These are phyloP conservation scores for Delichon dasypus DNA, from an alignment of 2,797 vertebrate species.

Conservation along the genomic window DNA sequence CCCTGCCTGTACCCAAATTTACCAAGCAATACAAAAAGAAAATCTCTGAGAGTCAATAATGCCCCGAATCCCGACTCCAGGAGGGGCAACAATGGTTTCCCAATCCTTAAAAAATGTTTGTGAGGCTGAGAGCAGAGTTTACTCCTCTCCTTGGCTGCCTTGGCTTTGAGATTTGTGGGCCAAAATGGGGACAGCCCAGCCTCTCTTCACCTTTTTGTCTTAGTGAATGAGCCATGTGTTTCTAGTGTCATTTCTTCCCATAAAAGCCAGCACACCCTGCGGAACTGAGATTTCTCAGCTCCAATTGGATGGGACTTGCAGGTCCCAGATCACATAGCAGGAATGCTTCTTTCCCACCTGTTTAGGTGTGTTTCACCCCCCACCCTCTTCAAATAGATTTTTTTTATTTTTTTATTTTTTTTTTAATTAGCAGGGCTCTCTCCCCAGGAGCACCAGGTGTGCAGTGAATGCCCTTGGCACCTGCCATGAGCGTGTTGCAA, in stretches of 20 bases:
- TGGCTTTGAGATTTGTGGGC: not conserved
- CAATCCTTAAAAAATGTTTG: not conserved
- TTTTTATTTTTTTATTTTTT: not conserved
- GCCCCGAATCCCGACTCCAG: not conserved
- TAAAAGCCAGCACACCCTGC: not conserved
- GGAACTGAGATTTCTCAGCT: not conserved
- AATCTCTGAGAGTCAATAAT: not conserved
- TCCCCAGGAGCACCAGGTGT: accelerated
- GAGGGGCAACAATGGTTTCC: accelerated
- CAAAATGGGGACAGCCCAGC: not conserved
- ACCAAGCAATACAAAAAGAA: not conserved
- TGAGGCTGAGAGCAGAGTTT: not conserved
- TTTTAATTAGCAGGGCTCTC: not conserved
- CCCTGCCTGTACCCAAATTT: not conserved
- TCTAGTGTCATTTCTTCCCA: not conserved
- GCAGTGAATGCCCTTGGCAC: accelerated
- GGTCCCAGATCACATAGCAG: not conserved
- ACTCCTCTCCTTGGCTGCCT: not conserved
- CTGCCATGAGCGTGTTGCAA: not conserved
- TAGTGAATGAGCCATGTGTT: not conserved
- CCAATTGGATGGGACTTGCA: accelerated
- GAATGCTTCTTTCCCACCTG: not conserved
- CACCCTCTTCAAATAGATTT: not conserved
- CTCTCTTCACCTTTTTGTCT: not conserved
- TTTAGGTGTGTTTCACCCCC: not conserved